Conservation (phyloP, 1,140 invertebrate genomes). For the Coptotermes formosanus region DNA sequence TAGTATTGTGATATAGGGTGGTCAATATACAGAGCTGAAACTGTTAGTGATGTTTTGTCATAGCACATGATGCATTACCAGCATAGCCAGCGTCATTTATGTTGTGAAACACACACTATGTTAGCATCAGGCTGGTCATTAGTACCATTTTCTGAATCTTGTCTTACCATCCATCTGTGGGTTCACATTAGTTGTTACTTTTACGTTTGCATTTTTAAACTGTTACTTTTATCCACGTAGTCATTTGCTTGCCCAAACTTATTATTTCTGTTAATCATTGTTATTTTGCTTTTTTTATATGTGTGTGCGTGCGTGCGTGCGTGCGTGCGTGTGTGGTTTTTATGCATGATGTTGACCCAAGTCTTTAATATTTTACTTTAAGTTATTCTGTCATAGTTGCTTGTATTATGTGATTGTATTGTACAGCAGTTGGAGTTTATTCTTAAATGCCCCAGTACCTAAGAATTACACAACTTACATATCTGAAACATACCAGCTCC, state of each 20-base stretch:
- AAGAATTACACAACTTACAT: not conserved
- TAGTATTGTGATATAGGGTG: no score
- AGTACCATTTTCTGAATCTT: not conserved
- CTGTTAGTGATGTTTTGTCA: not conserved
- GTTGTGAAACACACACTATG: not conserved
- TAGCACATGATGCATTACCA: not conserved
- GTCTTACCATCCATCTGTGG: slow-evolving; percentile 4
- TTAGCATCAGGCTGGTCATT: not conserved
- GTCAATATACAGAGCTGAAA: no score
- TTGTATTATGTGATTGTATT: not conserved
- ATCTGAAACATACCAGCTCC: not conserved
- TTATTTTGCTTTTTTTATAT: not conserved
- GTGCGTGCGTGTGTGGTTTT: not conserved
- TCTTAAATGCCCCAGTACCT: not conserved
- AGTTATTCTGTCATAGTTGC: not conserved
- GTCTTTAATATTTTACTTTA: not conserved
- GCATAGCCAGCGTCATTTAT: not conserved
- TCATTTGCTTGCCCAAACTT: not conserved
- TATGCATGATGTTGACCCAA: not conserved
- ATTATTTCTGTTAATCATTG: not conserved
- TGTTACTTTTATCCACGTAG: not conserved
- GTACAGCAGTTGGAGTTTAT: not conserved
- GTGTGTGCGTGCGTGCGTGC: no score
- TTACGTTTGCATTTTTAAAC: not conserved
- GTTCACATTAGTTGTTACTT: not conserved